phyloP scores from a whole-genome alignment of 2,113 vertebrate genomes.

The Ceyx melanurus region DNA sequence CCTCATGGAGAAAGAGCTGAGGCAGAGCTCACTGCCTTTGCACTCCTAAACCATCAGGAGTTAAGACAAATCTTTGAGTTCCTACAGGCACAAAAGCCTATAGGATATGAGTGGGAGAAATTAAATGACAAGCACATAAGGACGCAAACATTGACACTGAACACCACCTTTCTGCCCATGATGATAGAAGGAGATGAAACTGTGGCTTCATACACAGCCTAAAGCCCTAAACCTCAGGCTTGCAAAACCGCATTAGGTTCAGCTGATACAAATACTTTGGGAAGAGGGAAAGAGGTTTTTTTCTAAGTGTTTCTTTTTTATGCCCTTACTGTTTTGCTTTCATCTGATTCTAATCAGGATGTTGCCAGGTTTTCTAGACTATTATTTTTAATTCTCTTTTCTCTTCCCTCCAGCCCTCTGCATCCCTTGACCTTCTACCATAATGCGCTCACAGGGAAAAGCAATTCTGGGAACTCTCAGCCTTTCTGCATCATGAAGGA shows the following conservation, averaged over 20 bases:
- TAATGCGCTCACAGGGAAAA: neutral
- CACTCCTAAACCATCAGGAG: neutral
- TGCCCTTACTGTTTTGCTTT: neutral
- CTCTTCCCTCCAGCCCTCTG: neutral
- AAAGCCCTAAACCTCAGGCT: neutral
- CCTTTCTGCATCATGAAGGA: constrained; percentile 46
- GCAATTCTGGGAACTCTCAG: constrained; percentile 24
- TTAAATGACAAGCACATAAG: neutral
- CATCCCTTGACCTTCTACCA: constrained; percentile 7
- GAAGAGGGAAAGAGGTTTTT: neutral
- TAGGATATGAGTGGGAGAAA: neutral
- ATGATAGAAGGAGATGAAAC: neutral
- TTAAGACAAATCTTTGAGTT: neutral
- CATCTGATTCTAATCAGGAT: neutral
- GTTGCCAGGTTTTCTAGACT: neutral
- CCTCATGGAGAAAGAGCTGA: neutral
- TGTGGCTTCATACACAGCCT: neutral
- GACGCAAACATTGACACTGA: neutral
- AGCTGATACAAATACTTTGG: neutral
- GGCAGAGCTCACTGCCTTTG: neutral
- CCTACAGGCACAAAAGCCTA: no score
- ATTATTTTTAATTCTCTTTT: constrained; percentile 26
- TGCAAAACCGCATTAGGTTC: neutral
- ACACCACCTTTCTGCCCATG: neutral
- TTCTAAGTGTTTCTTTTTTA: neutral